Evolutionary conservation across 1,140 invertebrate genomes (phyloP).

Genomic region (Oppia nitens): DNA sequence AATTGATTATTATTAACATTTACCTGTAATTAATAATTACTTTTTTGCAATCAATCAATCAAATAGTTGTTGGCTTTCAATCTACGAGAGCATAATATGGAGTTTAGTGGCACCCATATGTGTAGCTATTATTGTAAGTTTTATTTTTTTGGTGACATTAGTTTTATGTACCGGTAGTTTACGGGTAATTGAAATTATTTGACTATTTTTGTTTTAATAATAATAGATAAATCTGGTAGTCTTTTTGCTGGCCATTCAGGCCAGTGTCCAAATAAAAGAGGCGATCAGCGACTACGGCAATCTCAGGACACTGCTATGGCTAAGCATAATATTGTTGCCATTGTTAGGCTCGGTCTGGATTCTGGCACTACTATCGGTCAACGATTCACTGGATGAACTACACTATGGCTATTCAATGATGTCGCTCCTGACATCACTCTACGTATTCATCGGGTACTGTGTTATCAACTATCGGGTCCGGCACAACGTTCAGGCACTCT

Average conservation of each 20-base stretch:
- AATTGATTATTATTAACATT: background rate
- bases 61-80: conserved; percentile 78
- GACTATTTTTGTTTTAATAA: conserved; percentile 9
- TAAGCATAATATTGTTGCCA: conserved; percentile 57
- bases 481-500: conserved; percentile 26
- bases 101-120: conserved; percentile 70
- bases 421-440: conserved; percentile 47
- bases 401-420: conserved; percentile 52
- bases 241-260: conserved; percentile 63
- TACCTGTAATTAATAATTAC: background rate
- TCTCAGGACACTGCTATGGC: conserved; percentile 63
- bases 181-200: background rate
- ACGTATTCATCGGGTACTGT: conserved; percentile 63
- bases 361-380: conserved; percentile 56
- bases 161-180: background rate
- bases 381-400: conserved; percentile 50
- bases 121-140: conserved; percentile 50
- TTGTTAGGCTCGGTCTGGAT: conserved; percentile 61
- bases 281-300: conserved; percentile 78
- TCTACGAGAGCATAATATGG: conserved; percentile 80
- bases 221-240: conserved; percentile 40
- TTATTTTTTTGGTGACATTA: background rate
- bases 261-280: conserved; percentile 75
- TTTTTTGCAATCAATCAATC: conserved; percentile 15
- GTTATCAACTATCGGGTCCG: conserved; percentile 46